Evolutionary conservation across 2,113 vertebrate species (phyloP).

Genomic region (Columba janthina): DNA sequence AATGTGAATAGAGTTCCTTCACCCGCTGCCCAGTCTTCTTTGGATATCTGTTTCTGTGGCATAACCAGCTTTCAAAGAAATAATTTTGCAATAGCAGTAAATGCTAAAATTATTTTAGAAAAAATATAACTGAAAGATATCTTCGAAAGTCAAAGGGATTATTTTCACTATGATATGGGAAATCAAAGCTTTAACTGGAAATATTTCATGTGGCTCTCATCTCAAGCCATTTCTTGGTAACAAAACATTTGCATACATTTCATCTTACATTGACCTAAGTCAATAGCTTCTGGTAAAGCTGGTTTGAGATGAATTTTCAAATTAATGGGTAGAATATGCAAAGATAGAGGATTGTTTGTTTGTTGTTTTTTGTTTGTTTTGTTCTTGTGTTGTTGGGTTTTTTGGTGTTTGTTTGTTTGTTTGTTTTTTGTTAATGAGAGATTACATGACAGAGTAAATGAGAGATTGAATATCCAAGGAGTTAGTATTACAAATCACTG

Average conservation of each 20-base stretch:
- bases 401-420: no score
- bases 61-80: neutral
- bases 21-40: neutral
- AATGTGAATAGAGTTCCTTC: neutral
- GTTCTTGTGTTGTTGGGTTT: no score
- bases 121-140: neutral
- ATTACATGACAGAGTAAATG: neutral
- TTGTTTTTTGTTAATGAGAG: accelerated
- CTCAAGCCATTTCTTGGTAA: neutral
- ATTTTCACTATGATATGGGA: neutral
- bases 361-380: neutral
- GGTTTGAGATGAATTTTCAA: neutral
- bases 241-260: neutral
- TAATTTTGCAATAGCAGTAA: neutral
- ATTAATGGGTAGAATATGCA: neutral
- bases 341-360: accelerated
- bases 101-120: neutral
- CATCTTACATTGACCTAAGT: neutral
- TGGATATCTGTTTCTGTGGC: neutral
- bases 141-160: neutral
- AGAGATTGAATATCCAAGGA: neutral
- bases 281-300: accelerated
- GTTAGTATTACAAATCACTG: neutral
- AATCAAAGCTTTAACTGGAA: neutral
- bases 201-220: neutral